These are phyloP conservation scores for Hylomyscus alleni DNA, from an alignment of 2,797 vertebrate species.

Conservation along the genomic window DNA sequence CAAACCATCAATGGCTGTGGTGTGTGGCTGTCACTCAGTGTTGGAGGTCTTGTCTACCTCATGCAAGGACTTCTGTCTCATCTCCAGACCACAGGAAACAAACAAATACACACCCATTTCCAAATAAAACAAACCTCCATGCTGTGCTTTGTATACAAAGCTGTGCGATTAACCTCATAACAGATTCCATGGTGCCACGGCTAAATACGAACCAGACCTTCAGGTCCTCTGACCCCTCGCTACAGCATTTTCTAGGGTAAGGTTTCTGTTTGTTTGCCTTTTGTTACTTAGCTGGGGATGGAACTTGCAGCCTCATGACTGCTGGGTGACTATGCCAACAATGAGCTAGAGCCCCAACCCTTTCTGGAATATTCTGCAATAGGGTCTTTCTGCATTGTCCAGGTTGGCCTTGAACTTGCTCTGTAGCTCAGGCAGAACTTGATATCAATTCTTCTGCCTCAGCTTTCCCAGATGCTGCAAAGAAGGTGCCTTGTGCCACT, in stretches of 20 bases:
- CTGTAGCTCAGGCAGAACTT: not conserved
- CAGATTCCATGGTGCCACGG: constrained; percentile 4
- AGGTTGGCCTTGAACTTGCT: not conserved
- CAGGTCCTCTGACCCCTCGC: not conserved
- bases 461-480: not conserved
- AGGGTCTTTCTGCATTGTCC: not conserved
- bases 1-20: not conserved
- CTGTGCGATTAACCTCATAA: not conserved
- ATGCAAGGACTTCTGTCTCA: not conserved
- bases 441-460: not conserved
- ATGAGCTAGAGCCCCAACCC: not conserved
- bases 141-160: not conserved
- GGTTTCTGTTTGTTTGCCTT: not conserved
- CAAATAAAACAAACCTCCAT: constrained; percentile 3
- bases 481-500: not conserved
- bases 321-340: not conserved
- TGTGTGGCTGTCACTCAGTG: not conserved
- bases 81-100: not conserved
- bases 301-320: not conserved
- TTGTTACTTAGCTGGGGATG: not conserved
- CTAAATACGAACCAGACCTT: constrained; percentile 48
- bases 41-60: not conserved
- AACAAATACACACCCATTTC: not conserved
- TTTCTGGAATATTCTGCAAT: not conserved
- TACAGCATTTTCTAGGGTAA: not conserved